These are phyloP conservation scores for Galago senegalensis DNA, from an alignment of 2,797 vertebrate species.

Conservation along the genomic window DNA sequence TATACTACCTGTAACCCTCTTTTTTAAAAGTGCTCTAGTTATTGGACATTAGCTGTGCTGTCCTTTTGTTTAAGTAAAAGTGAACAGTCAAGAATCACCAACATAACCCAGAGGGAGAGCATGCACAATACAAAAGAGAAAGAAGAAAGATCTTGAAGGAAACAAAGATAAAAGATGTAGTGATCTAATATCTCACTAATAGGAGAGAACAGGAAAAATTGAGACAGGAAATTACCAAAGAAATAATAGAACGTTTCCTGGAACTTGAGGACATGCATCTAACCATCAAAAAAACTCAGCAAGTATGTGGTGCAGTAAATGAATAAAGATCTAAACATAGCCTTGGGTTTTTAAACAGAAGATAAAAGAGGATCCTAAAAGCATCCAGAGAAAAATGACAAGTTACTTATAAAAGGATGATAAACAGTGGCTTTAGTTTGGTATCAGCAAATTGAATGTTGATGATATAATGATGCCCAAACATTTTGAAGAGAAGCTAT, in stretches of 20 bases:
- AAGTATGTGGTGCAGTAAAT: neutral
- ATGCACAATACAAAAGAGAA: neutral
- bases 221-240: neutral
- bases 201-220: neutral
- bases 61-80: neutral
- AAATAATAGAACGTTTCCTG: slow-evolving; percentile 17
- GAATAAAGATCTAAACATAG: neutral
- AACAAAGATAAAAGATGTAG: neutral
- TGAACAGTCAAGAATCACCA: neutral
- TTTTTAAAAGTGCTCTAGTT: neutral
- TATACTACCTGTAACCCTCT: no score
- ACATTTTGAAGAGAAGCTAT: neutral
- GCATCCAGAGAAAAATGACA: neutral
- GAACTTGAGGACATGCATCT: neutral
- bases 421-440: neutral
- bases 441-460: neutral
- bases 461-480: neutral
- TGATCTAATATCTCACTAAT: neutral
- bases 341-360: neutral
- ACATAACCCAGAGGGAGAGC: neutral
- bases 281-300: neutral
- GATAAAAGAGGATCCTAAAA: slow-evolving; percentile 19
- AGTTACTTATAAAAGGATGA: neutral
- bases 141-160: neutral
- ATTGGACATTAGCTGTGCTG: neutral